These are phyloP conservation scores for Caligus rogercresseyi DNA, from an alignment of 1,140 invertebrate genomes.

Conservation along the genomic window DNA sequence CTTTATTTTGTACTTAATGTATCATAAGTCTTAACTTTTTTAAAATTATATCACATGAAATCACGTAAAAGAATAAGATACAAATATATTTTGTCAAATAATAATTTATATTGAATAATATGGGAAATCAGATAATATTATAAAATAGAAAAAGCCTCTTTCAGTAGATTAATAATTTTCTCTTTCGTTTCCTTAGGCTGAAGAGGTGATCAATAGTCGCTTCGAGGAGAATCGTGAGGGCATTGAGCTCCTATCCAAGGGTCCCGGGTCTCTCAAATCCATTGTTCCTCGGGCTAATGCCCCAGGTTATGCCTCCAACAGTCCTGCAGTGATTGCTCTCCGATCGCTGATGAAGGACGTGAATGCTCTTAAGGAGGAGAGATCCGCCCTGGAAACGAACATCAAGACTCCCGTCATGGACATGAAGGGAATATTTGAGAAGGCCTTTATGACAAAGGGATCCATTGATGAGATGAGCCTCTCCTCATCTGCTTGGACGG, in stretches of 20 bases:
- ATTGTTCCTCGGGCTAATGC: slow-evolving; percentile 29
- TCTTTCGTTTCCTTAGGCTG: slow-evolving; percentile 14
- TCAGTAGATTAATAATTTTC: not conserved
- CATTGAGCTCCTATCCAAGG: slow-evolving; percentile 59
- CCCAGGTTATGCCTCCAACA: not conserved
- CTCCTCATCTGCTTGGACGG: slow-evolving; percentile 52
- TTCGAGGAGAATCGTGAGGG: slow-evolving; percentile 56
- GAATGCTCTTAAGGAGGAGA: slow-evolving; percentile 65
- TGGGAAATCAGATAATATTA: not conserved
- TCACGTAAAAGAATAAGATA: no score
- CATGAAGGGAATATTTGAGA: slow-evolving; percentile 63
- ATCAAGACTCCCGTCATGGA: slow-evolving; percentile 64
- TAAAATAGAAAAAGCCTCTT: not conserved
- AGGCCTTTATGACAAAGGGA: slow-evolving; percentile 59
- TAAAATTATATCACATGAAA: no score
- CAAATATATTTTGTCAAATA: no score
- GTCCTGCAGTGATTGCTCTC: slow-evolving; percentile 33
- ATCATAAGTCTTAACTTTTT: no score
- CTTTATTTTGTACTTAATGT: no score
- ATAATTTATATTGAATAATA: not conserved
- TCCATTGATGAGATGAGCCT: slow-evolving; percentile 66
- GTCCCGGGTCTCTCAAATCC: slow-evolving; percentile 40
- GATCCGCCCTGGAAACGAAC: slow-evolving; percentile 70
- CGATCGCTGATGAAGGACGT: slow-evolving; percentile 66
- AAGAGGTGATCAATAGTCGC: slow-evolving; percentile 57